Conservation (phyloP, 2,797 vertebrate species). For the Apodemus agrarius region DNA sequence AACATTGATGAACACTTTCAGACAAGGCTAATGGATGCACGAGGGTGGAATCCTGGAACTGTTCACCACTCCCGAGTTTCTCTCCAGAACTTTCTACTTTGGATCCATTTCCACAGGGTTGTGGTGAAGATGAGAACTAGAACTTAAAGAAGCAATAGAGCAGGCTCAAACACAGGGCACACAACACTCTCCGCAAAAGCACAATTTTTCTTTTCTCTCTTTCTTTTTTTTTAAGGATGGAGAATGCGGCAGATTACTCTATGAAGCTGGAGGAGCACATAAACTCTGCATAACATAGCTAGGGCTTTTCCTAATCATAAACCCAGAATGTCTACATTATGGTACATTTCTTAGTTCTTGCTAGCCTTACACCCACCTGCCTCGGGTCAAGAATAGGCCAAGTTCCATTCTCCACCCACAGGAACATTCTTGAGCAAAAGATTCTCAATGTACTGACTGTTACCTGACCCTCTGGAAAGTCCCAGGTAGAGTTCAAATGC, state of each 20-base stretch:
- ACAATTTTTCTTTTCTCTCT: no score
- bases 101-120: background rate
- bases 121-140: background rate
- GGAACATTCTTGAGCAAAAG: no score
- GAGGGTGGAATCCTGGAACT: no score
- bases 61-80: background rate
- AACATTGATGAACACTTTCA: background rate
- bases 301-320: background rate
- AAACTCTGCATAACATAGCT: background rate
- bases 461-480: no score
- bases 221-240: background rate
- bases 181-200: background rate
- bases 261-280: background rate
- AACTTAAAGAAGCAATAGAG: background rate
- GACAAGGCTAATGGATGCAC: background rate
- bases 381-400: no score
- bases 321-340: background rate
- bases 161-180: background rate
- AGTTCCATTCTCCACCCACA: no score
- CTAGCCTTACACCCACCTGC: no score
- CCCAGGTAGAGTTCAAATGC: no score
- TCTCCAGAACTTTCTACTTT: background rate
- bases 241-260: background rate
- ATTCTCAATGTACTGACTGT: no score
- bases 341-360: background rate